Conservation (phyloP, 2,113 vertebrate genomes). For the Martes martes region DNA sequence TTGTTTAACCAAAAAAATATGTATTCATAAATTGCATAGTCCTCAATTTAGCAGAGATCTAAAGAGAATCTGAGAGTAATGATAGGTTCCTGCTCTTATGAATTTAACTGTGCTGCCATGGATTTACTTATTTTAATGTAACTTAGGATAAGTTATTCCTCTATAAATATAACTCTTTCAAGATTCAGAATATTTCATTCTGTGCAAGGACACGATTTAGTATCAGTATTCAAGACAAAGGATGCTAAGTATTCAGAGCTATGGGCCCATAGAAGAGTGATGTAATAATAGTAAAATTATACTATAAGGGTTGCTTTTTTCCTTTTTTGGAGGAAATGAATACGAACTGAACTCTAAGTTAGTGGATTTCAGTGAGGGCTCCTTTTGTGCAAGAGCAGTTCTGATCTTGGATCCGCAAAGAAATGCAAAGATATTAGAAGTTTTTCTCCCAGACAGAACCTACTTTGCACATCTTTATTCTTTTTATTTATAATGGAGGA, state of each 20-base stretch:
- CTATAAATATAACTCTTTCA: constrained; percentile 53
- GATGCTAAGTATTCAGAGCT: background rate
- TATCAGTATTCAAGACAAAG: constrained; percentile 36
- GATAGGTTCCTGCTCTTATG: constrained; percentile 51
- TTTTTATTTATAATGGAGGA: background rate
- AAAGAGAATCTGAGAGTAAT: constrained; percentile 64
- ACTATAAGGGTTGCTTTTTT: background rate
- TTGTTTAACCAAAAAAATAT: constrained; percentile 55
- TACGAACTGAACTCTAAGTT: constrained; percentile 24
- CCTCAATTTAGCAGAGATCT: constrained; percentile 54
- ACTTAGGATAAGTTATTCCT: constrained; percentile 43
- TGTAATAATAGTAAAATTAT: constrained; percentile 38
- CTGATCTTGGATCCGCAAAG: background rate
- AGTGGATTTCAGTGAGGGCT: background rate
- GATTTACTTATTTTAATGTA: constrained; percentile 57
- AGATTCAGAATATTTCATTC: constrained; percentile 51
- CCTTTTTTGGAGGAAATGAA: background rate
- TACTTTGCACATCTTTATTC: constrained; percentile 6
- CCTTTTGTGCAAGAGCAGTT: constrained; percentile 35
- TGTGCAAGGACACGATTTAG: constrained; percentile 15
- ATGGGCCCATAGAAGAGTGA: constrained; percentile 14
- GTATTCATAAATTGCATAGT: constrained; percentile 49
- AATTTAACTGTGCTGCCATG: constrained; percentile 50
- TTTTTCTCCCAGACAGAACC: constrained; percentile 6
- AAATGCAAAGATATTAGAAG: constrained; percentile 13